A percentile compares a stretch with the other conserved stretches of the same genome.
Conservation (phyloP, 2,797 vertebrate species). For the Pipistrellus pipistrellus region DNA sequence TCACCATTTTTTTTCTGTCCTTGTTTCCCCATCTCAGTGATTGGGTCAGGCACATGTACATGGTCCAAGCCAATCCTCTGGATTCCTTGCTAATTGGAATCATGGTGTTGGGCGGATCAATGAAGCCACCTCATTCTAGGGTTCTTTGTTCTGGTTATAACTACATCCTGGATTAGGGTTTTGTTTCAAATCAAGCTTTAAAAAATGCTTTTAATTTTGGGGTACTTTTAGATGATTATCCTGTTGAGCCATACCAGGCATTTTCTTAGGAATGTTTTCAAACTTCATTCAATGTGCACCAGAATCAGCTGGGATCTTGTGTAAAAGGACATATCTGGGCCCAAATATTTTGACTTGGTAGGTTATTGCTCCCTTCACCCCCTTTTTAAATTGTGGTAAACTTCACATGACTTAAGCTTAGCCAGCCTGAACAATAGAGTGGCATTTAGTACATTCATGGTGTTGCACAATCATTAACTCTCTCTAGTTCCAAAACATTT, state of each 20-base stretch:
- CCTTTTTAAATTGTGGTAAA: background rate
- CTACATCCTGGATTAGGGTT: background rate
- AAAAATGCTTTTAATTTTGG: background rate
- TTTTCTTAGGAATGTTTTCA: background rate
- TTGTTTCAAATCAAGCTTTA: background rate
- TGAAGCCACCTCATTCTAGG: background rate
- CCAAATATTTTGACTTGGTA: background rate
- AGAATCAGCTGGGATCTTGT: background rate
- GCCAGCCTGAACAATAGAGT: background rate
- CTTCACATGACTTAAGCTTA: background rate
- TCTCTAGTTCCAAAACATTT: background rate
- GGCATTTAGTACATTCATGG: background rate
- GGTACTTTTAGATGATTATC: background rate
- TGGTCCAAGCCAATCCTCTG: background rate
- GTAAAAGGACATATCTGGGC: background rate
- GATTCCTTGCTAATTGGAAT: background rate
- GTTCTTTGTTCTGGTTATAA: background rate
- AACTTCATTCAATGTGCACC: background rate
- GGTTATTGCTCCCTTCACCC: fast-evolving
- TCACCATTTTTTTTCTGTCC: background rate
- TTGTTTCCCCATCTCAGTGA: background rate
- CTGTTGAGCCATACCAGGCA: background rate
- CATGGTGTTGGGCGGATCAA: too few relatives aligned
- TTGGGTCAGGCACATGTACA: fast-evolving
- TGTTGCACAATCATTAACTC: background rate